These are phyloP conservation scores for Mya arenaria DNA, from an alignment of 1,140 invertebrate species.

Conservation along the genomic window DNA sequence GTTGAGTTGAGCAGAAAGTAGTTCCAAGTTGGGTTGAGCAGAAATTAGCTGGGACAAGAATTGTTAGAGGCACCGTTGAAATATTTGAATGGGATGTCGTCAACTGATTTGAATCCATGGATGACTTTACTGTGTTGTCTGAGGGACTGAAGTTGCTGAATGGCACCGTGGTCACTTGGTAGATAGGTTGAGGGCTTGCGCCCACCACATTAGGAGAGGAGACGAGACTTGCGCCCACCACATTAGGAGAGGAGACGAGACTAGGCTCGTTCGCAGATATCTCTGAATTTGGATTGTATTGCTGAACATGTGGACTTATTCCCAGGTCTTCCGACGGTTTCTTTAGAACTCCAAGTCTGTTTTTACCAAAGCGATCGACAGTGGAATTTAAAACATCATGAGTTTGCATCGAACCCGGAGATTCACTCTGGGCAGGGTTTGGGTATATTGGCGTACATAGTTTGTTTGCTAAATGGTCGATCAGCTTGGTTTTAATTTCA, in stretches of 20 bases:
- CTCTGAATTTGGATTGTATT: background rate
- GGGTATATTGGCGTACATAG: background rate
- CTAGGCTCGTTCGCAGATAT: no score
- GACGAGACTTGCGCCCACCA: no score
- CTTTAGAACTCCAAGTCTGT: background rate
- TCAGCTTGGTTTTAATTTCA: conserved; percentile 39
- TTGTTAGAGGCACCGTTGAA: conserved; percentile 28
- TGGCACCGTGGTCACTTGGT: no score
- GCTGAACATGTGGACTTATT: background rate
- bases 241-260: no score
- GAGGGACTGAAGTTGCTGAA: no score
- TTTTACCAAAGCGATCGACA: background rate
- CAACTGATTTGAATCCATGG: background rate
- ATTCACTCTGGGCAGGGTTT: background rate
- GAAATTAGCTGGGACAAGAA: conserved; percentile 37
- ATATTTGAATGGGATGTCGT: background rate
- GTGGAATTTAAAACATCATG: background rate
- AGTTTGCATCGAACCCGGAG: background rate
- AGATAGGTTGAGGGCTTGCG: no score
- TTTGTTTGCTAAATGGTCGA: conserved; percentile 40
- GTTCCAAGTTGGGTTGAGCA: conserved; percentile 1
- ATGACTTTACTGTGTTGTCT: background rate
- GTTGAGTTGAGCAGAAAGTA: no score
- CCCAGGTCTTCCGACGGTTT: background rate
- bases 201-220: no score